Evolutionary conservation across 2,888 invertebrate genomes (phyloP).

Genomic region (Epinotia nisella): DNA sequence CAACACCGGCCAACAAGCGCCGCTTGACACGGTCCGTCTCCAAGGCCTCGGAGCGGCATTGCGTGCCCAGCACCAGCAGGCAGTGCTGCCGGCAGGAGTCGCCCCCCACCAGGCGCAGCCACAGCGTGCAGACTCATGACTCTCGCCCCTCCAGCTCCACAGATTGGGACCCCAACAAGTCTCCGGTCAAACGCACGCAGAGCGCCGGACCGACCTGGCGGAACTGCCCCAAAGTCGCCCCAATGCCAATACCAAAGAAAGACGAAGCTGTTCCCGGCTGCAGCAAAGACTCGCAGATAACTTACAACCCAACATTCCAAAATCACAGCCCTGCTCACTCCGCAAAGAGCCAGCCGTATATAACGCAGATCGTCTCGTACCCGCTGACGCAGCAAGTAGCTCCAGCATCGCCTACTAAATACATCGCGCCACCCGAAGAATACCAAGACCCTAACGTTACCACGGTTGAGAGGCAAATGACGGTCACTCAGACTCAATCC

Average conservation of each 20-base stretch:
- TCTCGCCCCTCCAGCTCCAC: constrained; percentile 67
- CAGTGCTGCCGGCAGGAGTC: constrained; percentile 71
- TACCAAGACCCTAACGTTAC: constrained; percentile 75
- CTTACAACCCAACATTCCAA: constrained; percentile 83
- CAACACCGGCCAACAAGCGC: constrained; percentile 70
- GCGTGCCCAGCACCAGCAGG: constrained; percentile 68
- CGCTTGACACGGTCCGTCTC: constrained; percentile 67
- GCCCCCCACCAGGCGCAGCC: constrained; percentile 73
- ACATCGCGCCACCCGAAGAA: constrained; percentile 79
- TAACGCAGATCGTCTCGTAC: constrained; percentile 79
- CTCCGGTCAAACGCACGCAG: constrained; percentile 77
- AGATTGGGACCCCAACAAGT: constrained; percentile 73
- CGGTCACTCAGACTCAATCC: constrained; percentile 62
- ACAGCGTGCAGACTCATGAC: constrained; percentile 73
- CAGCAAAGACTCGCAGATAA: constrained; percentile 77
- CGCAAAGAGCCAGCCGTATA: constrained; percentile 77
- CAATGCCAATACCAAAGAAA: constrained; percentile 71
- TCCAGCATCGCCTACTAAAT: constrained; percentile 77
- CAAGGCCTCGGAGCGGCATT: constrained; percentile 71
- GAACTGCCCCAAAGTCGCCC: constrained; percentile 74
- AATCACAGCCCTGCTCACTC: constrained; percentile 80
- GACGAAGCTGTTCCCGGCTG: constrained; percentile 59
- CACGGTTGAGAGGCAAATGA: constrained; percentile 58
- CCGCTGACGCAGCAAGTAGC: constrained; percentile 80
- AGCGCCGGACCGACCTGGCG: constrained; percentile 79